These are phyloP conservation scores for Aphelenchoides besseyi DNA, from an alignment of 1,140 invertebrate genomes.

Conservation along the genomic window DNA sequence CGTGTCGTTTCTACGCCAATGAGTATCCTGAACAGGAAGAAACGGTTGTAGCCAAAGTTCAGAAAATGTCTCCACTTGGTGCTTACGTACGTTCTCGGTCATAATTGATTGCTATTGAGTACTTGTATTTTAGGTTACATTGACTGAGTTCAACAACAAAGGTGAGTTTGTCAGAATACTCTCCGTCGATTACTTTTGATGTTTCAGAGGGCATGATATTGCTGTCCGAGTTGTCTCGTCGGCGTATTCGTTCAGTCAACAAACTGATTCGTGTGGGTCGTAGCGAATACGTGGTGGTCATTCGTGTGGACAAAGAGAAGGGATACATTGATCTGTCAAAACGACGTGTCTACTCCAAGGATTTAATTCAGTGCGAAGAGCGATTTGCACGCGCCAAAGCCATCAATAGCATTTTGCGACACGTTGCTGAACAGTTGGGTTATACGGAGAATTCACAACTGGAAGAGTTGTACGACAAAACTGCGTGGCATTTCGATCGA, in stretches of 20 bases:
- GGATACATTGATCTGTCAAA: slow-evolving; percentile 99
- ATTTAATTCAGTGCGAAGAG: slow-evolving; percentile 95
- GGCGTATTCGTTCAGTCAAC: slow-evolving; percentile 98
- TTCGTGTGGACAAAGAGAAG: slow-evolving; percentile 98
- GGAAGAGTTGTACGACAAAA: slow-evolving; percentile 90
- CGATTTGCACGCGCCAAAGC: slow-evolving; percentile 97
- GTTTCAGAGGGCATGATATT: slow-evolving; percentile 67
- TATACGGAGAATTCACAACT: slow-evolving; percentile 86
- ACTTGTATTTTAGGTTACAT: slow-evolving; percentile 63
- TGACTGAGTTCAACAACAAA: slow-evolving; percentile 97
- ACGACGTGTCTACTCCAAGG: slow-evolving; percentile 92
- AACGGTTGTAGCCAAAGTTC: slow-evolving; percentile 98
- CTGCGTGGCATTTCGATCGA: slow-evolving; percentile 98
- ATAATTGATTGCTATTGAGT: no score
- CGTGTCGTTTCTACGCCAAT: slow-evolving; percentile 94
- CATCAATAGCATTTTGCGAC: slow-evolving; percentile 87
- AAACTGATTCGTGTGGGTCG: slow-evolving; percentile 97
- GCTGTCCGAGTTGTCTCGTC: slow-evolving; percentile 86
- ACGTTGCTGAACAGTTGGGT: slow-evolving; percentile 88
- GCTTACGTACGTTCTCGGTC: slow-evolving; percentile 76
- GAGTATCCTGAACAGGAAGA: slow-evolving; percentile 97
- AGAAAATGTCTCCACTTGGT: slow-evolving; percentile 98
- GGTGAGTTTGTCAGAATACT: slow-evolving; percentile 80
- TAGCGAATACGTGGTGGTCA: slow-evolving; percentile 97
- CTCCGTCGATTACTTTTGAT: neutral